Base-by-base conservation (phyloP, 2,888 invertebrate species). In the Yponomeuta malinellus region DNA sequence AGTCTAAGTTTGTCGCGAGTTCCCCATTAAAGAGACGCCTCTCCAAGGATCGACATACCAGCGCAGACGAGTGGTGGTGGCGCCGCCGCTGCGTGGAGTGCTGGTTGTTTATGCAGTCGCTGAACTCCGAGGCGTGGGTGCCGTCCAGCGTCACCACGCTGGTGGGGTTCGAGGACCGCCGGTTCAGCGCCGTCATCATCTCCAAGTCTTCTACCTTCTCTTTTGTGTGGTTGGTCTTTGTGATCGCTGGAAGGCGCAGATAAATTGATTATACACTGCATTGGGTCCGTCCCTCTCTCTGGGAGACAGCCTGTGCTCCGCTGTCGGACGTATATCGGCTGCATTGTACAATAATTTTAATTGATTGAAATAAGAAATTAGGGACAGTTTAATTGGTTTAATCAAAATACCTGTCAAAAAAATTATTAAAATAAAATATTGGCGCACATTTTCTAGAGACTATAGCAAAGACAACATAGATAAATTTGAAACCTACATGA, bases 51-150 rank as follows among this genome's bases (percentile, higher is more conserved):
- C 8, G 6, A 43, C 43, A 73, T 72, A 90, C 91, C 84, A 90
- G 76, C 31, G 89, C 89, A 66, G 85, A 85, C 2, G 90, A 90
- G 71, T 87, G 88, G 0, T 85, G 84, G 10, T 89, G 79, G 73
- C 92, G 80, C 69, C 94, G 82, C 74, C 93, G 93, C 10, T 93
- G 91, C 1, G 89, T 87, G 10, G 71, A 63, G 78, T 94, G 94
- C 79, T 94, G 94, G 71, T 92, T 93, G 73, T 90, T 93, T 74
- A 94, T 91, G 76, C 94, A 93, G 81, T 95, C 95, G 1, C 90
- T 89, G 78, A 94, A 94, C 76, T 93, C 94, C 1, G 87, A 89
- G 10, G 88, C 86, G 74, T 83, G 86, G 43, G 83, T 81, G 10
- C 79, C 82, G 71, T 93, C 92, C 77, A 93, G 78, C 1, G 91